Evolutionary conservation across 2,888 invertebrate genomes (phyloP), one percentile per base, ranked within the genome.

Genomic region (Timandra comae): DNA sequence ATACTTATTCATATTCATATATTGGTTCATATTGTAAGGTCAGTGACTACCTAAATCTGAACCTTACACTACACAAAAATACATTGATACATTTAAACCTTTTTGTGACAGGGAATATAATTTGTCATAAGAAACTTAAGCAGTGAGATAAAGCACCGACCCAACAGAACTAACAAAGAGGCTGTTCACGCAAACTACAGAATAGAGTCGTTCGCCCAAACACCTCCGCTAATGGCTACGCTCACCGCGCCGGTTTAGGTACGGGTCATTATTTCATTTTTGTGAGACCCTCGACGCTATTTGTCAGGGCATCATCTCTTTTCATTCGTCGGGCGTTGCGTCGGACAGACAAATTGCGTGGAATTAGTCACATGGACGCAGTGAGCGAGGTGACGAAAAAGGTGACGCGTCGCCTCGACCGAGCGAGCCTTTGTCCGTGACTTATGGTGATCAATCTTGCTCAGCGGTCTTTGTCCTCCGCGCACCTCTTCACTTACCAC

Each of bases 191-290:
- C 70, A 58, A 74, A 76, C 76, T 72, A 79, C 74, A 79, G 76
- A 81, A 80, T 80, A 71, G 76, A 80, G 71, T 68, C 73, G 79
- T 74, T 84, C 85, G 73, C 84, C 85, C 85, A 80, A 81, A 84
- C 84, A 80, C 71, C 81, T 78, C 79, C 72, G 57, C 78, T 82
- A 84, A 84, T 84, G 81, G 77, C 72, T 68, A 58, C 65, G 63
- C 68, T 71, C 74, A 66, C 64, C 69, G 75, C 68, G 64, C 69
- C 74, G 58, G 79, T 70, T 81, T 80, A 77, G 81, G 80, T 75
- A 76, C 64, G 79, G 78, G 56, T 77, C 78, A 84, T 85, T 84
- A 84, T 81, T 68, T 81, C 64, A 84, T 82, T 84, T 84, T 82
- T 81, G 82, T 84, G 67, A 79, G 80, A 66, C 72, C 77, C 81